Percentiles rank a stretch among this genome's conserved stretches.
These are phyloP conservation scores for Platygyra sinensis DNA, from an alignment of 64 coral and sea anemone species.

Conservation along the genomic window DNA sequence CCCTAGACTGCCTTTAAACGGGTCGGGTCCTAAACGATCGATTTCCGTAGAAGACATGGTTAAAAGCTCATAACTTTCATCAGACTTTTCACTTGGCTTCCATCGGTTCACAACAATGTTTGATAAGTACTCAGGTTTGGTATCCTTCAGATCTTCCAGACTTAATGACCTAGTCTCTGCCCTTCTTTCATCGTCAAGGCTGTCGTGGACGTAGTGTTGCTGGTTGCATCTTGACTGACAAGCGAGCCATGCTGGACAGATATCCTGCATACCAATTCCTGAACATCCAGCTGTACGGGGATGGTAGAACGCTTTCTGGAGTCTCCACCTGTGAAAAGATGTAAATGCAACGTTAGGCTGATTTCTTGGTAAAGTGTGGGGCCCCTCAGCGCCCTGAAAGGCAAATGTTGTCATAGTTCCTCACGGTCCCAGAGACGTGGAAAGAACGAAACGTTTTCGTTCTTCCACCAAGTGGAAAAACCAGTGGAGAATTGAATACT, in stretches of 20 bases:
- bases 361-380: neutral
- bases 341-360: neutral
- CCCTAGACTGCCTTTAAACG: conserved; percentile 17
- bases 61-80: conserved; percentile 48
- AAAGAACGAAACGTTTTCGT: too few relatives aligned
- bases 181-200: neutral
- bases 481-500: too few relatives aligned
- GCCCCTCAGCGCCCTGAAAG: too few relatives aligned
- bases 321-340: conserved; percentile 49
- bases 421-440: too few relatives aligned
- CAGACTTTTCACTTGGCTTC: neutral
- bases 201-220: neutral
- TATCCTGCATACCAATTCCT: conserved; percentile 5
- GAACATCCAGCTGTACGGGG: conserved; percentile 27
- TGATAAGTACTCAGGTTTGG: conserved; percentile 69
- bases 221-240: neutral
- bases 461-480: too few relatives aligned
- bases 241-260: conserved; percentile 35
- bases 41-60: conserved; percentile 42
- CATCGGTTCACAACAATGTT: conserved; percentile 63
- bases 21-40: conserved; percentile 28
- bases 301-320: conserved; percentile 68
- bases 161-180: conserved; percentile 25
- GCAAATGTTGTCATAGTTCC: too few relatives aligned
- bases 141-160: conserved; percentile 50